Conservation (phyloP, 2,113 vertebrate genomes). For the Phocoena phocoena region DNA sequence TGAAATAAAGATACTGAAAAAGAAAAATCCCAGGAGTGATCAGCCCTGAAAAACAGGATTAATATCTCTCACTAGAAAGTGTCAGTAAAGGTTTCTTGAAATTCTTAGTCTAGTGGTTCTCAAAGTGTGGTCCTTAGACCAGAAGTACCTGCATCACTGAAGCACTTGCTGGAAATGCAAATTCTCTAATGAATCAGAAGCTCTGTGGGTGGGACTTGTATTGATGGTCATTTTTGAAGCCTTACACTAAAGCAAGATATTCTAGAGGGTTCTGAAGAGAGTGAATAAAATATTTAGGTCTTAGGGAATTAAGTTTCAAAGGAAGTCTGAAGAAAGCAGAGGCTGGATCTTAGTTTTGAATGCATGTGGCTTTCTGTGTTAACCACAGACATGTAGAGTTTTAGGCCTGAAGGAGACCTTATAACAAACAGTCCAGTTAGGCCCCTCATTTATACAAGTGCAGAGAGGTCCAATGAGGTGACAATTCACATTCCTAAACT, state of each 20-base stretch:
- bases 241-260: slow-evolving; percentile 14
- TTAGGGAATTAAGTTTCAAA: background rate
- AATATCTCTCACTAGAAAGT: background rate
- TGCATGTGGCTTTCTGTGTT: background rate
- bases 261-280: background rate
- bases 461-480: background rate
- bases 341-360: background rate
- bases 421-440: background rate
- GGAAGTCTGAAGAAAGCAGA: background rate
- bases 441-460: background rate
- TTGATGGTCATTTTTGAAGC: background rate
- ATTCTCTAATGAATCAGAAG: background rate
- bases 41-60: background rate
- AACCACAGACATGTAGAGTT: background rate
- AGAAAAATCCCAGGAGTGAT: background rate
- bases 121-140: background rate
- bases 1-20: background rate
- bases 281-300: background rate
- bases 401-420: background rate
- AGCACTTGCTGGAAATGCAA: slow-evolving; percentile 30
- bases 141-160: background rate
- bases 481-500: background rate
- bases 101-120: background rate
- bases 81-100: background rate
- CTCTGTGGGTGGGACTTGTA: background rate